Evolutionary conservation across 2,797 vertebrate genomes (phyloP).

Genomic region (Gymnothorax reevesii): DNA sequence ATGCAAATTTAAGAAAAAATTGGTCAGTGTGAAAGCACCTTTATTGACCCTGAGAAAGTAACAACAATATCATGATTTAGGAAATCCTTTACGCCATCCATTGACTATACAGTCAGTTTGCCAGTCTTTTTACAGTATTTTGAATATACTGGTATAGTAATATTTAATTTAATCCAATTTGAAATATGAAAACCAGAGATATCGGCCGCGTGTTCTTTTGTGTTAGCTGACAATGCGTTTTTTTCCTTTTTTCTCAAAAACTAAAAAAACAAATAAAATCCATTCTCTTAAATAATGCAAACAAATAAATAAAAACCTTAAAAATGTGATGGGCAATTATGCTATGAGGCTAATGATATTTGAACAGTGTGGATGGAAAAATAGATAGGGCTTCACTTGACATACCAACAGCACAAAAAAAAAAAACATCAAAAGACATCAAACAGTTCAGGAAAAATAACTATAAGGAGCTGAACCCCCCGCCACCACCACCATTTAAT

Average conservation of each 20-base stretch:
- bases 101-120: neutral
- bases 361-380: slow-evolving; percentile 28
- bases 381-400: slow-evolving; percentile 8
- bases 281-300: too few species aligned
- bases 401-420: slow-evolving; percentile 29
- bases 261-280: too few species aligned
- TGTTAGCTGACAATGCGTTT: too few species aligned
- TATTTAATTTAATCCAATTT: neutral
- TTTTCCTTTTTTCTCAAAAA: too few species aligned
- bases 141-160: neutral
- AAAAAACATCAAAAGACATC: slow-evolving; percentile 30
- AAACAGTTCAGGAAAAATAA: slow-evolving; percentile 18
- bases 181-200: neutral
- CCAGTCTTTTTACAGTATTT: neutral
- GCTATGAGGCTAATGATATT: neutral
- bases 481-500: neutral
- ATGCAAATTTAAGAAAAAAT: slow-evolving; percentile 4
- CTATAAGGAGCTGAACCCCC: neutral
- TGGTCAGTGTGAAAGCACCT: neutral
- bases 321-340: too few species aligned
- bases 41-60: neutral
- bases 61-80: neutral
- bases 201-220: too few species aligned
- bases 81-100: neutral
- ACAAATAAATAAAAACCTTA: too few species aligned